A percentile compares a stretch with the other conserved stretches of the same genome.
Evolutionary conservation across 2,888 invertebrate genomes (phyloP).

Genomic region (Chrysotoxum bicinctum): DNA sequence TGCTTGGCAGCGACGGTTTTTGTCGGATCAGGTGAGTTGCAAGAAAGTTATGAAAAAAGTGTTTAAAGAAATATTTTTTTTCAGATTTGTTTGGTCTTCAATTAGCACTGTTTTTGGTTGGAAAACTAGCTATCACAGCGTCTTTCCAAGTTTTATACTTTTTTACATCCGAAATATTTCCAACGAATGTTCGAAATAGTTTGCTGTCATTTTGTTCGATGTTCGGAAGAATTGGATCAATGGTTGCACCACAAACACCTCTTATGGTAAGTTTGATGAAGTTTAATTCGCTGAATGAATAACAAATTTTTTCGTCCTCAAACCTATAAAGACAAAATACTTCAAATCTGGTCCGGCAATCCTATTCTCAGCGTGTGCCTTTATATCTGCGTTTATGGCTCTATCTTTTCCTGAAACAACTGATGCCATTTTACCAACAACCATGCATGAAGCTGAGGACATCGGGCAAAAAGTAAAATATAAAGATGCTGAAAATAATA

Average conservation of each 20-base stretch:
- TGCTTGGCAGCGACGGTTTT: constrained; percentile 12
- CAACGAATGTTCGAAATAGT: constrained; percentile 86
- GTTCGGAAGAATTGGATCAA: constrained; percentile 87
- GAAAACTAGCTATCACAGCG: constrained; percentile 86
- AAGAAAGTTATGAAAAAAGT: neutral
- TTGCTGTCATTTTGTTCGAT: constrained; percentile 87
- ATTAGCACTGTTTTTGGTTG: constrained; percentile 83
- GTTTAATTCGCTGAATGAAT: neutral
- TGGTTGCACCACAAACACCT: constrained; percentile 88
- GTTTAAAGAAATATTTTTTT: neutral
- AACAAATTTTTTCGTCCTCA: neutral
- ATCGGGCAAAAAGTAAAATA: constrained; percentile 72
- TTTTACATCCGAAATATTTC: constrained; percentile 88
- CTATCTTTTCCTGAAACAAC: constrained; percentile 86
- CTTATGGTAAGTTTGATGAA: constrained; percentile 80
- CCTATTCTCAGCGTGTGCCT: constrained; percentile 84
- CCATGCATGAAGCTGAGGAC: constrained; percentile 84
- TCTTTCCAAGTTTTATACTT: constrained; percentile 87
- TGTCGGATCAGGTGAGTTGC: constrained; percentile 9
- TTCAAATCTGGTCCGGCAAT: constrained; percentile 83
- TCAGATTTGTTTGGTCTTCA: constrained; percentile 73
- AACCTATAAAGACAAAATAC: constrained; percentile 75
- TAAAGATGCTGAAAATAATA: neutral
- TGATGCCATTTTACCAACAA: constrained; percentile 84
- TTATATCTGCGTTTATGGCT: constrained; percentile 84